Conservation (phyloP, 2,888 invertebrate genomes). For the Sinopyrophorus schimmeli region DNA sequence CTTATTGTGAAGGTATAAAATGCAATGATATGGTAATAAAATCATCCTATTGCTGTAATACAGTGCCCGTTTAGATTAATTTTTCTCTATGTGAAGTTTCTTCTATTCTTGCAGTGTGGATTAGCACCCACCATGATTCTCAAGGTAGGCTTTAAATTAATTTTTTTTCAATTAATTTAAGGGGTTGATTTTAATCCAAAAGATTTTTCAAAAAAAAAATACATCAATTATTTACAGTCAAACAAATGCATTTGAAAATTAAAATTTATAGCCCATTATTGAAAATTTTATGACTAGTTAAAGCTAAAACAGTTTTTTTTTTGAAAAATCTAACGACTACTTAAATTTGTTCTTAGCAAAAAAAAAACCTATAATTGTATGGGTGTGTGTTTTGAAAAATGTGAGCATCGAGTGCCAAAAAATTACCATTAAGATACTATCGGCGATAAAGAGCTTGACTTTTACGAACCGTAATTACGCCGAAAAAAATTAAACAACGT, state of each 20-base stretch:
- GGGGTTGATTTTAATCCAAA: not conserved
- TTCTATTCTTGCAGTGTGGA: slow-evolving; percentile 20
- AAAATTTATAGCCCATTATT: too few species aligned
- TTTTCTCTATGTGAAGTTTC: slow-evolving; percentile 27
- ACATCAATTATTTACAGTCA: too few species aligned
- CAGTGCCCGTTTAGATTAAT: slow-evolving; percentile 25
- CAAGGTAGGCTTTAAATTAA: slow-evolving; percentile 18
- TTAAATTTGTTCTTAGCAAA: too few species aligned
- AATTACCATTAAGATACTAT: not conserved
- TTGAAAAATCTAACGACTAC: too few species aligned
- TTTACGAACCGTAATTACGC: slow-evolving; percentile 3
- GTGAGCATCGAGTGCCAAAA: too few species aligned
- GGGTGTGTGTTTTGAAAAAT: too few species aligned
- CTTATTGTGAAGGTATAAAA: slow-evolving; percentile 49
- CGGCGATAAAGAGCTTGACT: not conserved
- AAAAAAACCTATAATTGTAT: too few species aligned
- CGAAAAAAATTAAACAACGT: not conserved
- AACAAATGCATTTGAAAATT: too few species aligned
- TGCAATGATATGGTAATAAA: slow-evolving; percentile 47
- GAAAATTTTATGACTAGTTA: too few species aligned
- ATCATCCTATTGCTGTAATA: slow-evolving; percentile 45
- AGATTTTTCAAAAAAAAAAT: too few species aligned
- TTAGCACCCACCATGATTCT: slow-evolving; percentile 23
- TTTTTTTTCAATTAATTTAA: not conserved
- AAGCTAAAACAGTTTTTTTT: too few species aligned